A percentile compares a stretch with the other conserved stretches of the same genome.
Conservation (phyloP, 1,140 invertebrate species). For the Drosophila ohnishii region DNA sequence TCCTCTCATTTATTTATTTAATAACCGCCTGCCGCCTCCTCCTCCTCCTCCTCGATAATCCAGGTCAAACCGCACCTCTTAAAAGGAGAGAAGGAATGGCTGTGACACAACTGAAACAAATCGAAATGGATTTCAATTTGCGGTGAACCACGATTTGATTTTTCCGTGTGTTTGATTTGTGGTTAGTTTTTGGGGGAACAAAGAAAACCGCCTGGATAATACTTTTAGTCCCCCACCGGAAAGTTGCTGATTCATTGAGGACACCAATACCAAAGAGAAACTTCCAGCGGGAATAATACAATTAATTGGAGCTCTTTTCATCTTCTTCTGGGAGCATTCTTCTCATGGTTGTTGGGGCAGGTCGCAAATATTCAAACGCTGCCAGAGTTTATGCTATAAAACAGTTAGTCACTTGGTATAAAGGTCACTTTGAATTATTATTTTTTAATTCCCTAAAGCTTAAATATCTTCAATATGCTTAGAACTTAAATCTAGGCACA, state of each 20-base stretch:
- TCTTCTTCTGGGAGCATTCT: constrained; percentile 42
- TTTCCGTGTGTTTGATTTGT: constrained; percentile 34
- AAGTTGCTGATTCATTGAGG: constrained; percentile 14
- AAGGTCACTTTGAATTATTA: background rate
- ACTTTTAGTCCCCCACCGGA: background rate
- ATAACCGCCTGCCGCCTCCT: background rate
- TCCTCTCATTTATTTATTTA: background rate
- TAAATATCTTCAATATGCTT: background rate
- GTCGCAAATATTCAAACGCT: constrained; percentile 57
- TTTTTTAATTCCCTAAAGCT: background rate
- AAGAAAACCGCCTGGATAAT: constrained; percentile 23
- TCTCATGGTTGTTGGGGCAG: constrained; percentile 40
- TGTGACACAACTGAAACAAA: constrained; percentile 13
- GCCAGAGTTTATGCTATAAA: background rate
- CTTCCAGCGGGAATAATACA: constrained; percentile 54
- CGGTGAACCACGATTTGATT: constrained; percentile 23
- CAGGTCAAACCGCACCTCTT: constrained; percentile 14
- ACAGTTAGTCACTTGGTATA: background rate
- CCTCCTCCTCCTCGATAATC: background rate
- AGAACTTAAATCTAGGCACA: background rate
- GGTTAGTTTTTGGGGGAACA: constrained; percentile 12
- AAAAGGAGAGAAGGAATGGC: background rate
- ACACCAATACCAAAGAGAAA: constrained; percentile 28
- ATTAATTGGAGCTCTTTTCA: constrained; percentile 63
- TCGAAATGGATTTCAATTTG: constrained; percentile 32